phyloP scores from a whole-genome alignment of 2,113 vertebrate species.

The Muntiacus reevesi region DNA sequence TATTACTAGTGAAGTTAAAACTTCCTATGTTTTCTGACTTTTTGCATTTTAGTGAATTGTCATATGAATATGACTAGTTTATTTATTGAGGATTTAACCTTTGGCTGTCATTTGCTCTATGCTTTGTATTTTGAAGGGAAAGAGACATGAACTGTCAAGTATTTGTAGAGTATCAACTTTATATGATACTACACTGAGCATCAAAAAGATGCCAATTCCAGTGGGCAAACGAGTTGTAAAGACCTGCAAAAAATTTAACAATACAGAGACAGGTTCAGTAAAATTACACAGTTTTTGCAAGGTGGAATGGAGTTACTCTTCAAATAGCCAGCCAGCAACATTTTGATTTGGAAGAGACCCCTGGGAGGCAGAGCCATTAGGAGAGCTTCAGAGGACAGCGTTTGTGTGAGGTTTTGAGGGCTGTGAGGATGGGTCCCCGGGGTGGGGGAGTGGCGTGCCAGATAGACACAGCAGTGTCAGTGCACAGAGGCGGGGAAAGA shows the following conservation, averaged over 20 bases:
- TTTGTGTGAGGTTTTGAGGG: not conserved
- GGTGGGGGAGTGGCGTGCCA: rapidly evolving
- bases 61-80: not conserved
- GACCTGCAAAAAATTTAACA: not conserved
- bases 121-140: not conserved
- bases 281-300: not conserved
- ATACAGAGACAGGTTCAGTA: not conserved
- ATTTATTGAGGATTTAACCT: not conserved
- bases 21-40: not conserved
- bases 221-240: not conserved
- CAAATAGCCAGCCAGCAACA: not conserved
- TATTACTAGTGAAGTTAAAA: not conserved
- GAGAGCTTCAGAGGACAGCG: not conserved
- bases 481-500: not conserved
- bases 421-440: not conserved
- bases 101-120: not conserved
- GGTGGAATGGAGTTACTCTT: not conserved
- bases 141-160: not conserved
- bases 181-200: not conserved
- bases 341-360: not conserved
- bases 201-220: not conserved
- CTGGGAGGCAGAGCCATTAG: rapidly evolving
- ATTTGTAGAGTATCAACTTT: not conserved
- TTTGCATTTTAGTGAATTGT: not conserved
- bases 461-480: not conserved